Evolutionary conservation across 53 echinoderm and acorn worm species (phyloP), one percentile per base, ranked within the genome.

Genomic region (Apostichopus leukothele): DNA sequence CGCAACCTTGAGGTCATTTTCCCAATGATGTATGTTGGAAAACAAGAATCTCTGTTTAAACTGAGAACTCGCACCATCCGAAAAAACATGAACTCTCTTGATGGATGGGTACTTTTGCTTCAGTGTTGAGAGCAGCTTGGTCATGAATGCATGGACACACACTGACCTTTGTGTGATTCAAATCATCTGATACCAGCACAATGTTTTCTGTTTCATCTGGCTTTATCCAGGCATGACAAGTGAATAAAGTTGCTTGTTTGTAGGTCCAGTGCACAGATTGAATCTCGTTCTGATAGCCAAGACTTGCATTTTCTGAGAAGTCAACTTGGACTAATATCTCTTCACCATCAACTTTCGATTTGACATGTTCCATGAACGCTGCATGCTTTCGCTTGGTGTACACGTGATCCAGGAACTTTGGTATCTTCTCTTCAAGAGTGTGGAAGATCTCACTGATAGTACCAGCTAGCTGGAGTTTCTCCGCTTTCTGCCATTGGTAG

Each of bases 81-180:
- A 88, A 66, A 88, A 91, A 3, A 91, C 57, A 74, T 88, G 13
- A 16, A 88, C n/a, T 23, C 84, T 52, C 9, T 16, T 20, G 73
- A 92, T 60, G 21, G 25, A 20, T 55, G 89, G 89, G 51, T 74
- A 73, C 76, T 90, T 90, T 19, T 76, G 51, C 86, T 87, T 86
- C 1, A 91, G 7, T 13, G 16, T 50, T 7, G 88, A 25, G 50
- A 91, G 67, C 13, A 91, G 78, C 8, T 78, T 1, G 52, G 53
- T n/a, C 88, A 91, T 77, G 74, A 88, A 91, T 14, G 88, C 88
- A 91, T 91, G 39, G 9, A 90, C 91, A 91, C 91, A 90, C 91
- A 91, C 91, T 91, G 67, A 87, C 9, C 66, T 91, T 78, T 3
- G 50, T 63, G 25, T 91, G 91, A 0, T 91, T 63, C 2, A 88